A percentile compares a stretch with the other conserved stretches of the same genome.
Evolutionary conservation across 2,797 vertebrate genomes (phyloP).

Genomic region (Brotula barbata): DNA sequence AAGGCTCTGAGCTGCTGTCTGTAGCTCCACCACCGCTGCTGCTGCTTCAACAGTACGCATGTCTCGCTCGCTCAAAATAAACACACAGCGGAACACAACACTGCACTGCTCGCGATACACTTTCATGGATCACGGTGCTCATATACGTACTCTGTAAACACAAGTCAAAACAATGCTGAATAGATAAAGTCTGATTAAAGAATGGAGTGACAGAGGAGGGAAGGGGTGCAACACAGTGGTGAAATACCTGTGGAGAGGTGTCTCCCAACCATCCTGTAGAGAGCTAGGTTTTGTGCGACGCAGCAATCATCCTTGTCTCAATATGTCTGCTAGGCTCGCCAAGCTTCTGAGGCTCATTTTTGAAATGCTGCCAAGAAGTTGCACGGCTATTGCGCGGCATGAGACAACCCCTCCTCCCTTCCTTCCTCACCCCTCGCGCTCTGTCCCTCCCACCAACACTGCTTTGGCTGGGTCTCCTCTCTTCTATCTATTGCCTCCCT

Average conservation of each 20-base stretch:
- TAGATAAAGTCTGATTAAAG: constrained; percentile 19
- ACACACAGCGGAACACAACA: constrained; percentile 15
- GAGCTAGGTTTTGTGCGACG: constrained; percentile 81
- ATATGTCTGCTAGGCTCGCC: constrained; percentile 83
- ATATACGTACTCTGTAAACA: constrained; percentile 28
- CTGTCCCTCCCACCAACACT: constrained; percentile 69
- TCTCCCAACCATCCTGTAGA: constrained; percentile 88
- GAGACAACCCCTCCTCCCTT: constrained; percentile 62
- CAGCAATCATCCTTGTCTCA: constrained; percentile 84
- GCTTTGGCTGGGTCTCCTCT: constrained; percentile 71
- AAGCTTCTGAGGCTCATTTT: constrained; percentile 84
- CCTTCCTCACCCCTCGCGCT: constrained; percentile 67
- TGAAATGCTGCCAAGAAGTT: constrained; percentile 88
- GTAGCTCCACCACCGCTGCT: constrained; percentile 46
- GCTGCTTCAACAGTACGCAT: constrained; percentile 44
- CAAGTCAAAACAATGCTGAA: constrained; percentile 52
- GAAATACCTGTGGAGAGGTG: constrained; percentile 89
- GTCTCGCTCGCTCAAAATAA: constrained; percentile 32
- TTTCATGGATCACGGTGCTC: constrained; percentile 33
- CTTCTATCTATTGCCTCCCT: constrained; percentile 71
- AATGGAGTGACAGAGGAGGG: constrained; percentile 13
- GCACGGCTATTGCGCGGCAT: constrained; percentile 78
- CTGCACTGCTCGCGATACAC: constrained; percentile 57
- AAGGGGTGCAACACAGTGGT: constrained; percentile 50
- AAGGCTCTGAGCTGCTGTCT: constrained; percentile 79